Conservation (phyloP, 2,113 vertebrate species). For the Pao palembangensis region DNA sequence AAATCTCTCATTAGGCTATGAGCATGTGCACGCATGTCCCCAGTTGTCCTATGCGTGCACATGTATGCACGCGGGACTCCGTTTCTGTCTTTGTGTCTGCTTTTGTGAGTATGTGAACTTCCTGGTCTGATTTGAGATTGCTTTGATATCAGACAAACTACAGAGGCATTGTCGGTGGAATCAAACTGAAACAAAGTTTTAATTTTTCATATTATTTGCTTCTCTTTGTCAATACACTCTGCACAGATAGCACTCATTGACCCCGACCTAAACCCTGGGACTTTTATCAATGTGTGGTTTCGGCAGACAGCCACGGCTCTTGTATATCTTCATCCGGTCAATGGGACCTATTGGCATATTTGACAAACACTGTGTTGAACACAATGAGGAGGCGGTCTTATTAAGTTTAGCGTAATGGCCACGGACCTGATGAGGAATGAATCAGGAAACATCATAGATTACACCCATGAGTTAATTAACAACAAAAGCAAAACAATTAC, state of each 20-base stretch:
- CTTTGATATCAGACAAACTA: neutral
- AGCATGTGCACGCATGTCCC: constrained; percentile 26
- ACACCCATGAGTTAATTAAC: constrained; percentile 5
- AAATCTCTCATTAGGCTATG: constrained; percentile 69
- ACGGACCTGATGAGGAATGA: constrained; percentile 20
- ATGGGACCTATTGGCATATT: constrained; percentile 45
- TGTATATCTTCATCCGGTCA: constrained; percentile 23
- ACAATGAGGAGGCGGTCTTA: constrained; percentile 31
- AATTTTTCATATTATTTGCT: too few relatives aligned
- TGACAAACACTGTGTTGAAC: constrained; percentile 41
- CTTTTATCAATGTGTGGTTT: constrained; percentile 22
- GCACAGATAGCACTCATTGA: neutral
- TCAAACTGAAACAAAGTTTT: too few relatives aligned
- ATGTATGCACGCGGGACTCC: constrained; percentile 22
- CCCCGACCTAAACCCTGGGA: neutral
- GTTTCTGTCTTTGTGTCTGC: constrained; percentile 29
- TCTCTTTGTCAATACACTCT: neutral
- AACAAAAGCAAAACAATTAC: constrained; percentile 4
- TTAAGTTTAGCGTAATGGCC: constrained; percentile 26
- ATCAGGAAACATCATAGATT: constrained; percentile 7
- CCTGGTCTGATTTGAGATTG: neutral
- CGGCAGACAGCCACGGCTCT: constrained; percentile 5
- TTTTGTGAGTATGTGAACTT: constrained; percentile 20
- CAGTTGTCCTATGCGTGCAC: constrained; percentile 16
- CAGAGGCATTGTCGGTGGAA: too few relatives aligned